Base-by-base conservation (phyloP, 2,888 invertebrate genomes). In the Prosopocoilus inquinatus region DNA sequence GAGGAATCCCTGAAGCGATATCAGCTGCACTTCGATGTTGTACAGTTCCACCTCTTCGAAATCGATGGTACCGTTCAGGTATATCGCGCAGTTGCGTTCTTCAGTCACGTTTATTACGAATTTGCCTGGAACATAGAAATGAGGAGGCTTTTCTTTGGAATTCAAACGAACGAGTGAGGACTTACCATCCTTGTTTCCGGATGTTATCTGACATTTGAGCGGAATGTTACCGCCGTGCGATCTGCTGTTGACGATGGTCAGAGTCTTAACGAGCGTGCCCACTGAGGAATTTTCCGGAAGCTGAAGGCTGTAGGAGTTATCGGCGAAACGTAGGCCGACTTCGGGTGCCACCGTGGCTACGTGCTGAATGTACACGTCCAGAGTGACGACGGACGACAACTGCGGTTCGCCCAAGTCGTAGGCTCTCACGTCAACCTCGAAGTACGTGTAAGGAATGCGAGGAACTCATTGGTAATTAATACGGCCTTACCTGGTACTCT, bases 331-430 rank as follows among this genome's bases (percentile, higher is more conserved):
- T 28, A 95, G 80, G 1, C 91, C 91, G 4, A 88, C 85, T 80
- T 90, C 84, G 3, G 85, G 84, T 1, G 83, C 77, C 1, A 79
- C 78, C 2, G 77, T 77, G 1, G 91, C 87, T 0, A 90, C 86
- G 71, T 92, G 93, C 50, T 90, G 87, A 9, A 95, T 90, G 69
- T 87, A 91, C 2, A 96, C 84, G 0, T 89, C 90, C 0, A 95
- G 83, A 2, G 90, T 89, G 7, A 89, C 87, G 0, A 91, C 88
- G 0, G 92, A 90, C 1, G 90, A 90, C 66, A 94, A 80, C 66
- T 90, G 88, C 0, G 91, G 94, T 41, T 90, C 91, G 1, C 91
- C 94, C 72, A 91, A 83, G 70, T 95, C 94, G 68, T 89, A 90
- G 0, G 92, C 94, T 68, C 89, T 83, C 0, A 95, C 87, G 67